These are phyloP conservation scores for Acanthiza pusilla DNA, from an alignment of 2,797 vertebrate species.

Conservation along the genomic window DNA sequence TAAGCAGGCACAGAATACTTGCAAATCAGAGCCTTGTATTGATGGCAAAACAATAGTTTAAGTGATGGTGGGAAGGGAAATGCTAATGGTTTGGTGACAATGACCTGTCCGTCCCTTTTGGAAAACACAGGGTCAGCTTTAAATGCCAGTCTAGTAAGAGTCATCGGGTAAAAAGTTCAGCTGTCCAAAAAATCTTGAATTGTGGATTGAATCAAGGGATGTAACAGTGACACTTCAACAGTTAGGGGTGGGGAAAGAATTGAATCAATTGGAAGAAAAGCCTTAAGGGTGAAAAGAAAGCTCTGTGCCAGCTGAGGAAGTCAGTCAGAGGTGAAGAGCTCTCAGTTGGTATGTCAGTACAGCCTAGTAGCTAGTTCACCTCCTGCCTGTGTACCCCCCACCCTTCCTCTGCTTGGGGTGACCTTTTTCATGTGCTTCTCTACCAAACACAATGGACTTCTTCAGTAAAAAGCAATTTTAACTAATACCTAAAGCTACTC, in stretches of 20 bases:
- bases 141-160: not conserved
- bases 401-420: not conserved
- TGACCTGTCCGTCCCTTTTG: not conserved
- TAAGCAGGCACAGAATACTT: not conserved
- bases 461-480: not conserved
- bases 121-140: not conserved
- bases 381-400: not conserved
- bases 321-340: not conserved
- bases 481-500: not conserved
- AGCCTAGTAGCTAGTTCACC: not conserved
- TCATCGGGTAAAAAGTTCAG: not conserved
- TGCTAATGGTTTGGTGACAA: not conserved
- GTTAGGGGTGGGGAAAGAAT: not conserved
- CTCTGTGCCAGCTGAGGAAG: not conserved
- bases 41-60: not conserved
- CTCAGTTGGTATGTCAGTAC: not conserved
- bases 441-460: not conserved
- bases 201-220: not conserved
- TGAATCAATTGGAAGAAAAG: not conserved
- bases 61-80: not conserved
- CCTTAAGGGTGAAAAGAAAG: not conserved
- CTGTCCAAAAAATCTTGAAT: not conserved
- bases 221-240: not conserved
- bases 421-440: not conserved
- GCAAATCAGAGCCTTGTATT: not conserved